phyloP scores from a whole-genome alignment of 2,888 invertebrate species.

The Torymus aiolomorphi region DNA sequence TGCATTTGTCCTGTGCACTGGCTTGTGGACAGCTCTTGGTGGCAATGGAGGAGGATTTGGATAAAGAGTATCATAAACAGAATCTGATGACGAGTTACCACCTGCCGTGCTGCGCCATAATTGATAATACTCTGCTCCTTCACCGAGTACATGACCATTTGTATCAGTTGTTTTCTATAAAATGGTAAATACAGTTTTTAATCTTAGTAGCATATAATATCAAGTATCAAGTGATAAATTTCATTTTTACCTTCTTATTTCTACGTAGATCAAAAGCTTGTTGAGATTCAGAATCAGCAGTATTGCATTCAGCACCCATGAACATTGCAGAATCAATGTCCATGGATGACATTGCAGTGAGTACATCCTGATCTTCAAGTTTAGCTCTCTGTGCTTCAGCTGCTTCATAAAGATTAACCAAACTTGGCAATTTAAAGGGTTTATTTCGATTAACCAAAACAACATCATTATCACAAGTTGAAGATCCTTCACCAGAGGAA shows the following conservation, averaged over 20 bases:
- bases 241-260: slow-evolving; percentile 65
- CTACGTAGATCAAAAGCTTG: slow-evolving; percentile 63
- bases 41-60: slow-evolving; percentile 81
- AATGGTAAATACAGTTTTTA: not conserved
- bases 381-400: slow-evolving; percentile 67
- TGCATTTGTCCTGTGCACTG: slow-evolving; percentile 83
- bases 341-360: slow-evolving; percentile 65
- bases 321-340: slow-evolving; percentile 69
- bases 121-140: slow-evolving; percentile 73
- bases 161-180: slow-evolving; percentile 41
- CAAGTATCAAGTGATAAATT: not conserved
- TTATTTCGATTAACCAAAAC: slow-evolving; percentile 59
- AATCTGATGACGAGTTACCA: slow-evolving; percentile 68
- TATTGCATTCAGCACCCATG: slow-evolving; percentile 70
- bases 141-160: slow-evolving; percentile 64
- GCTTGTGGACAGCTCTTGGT: slow-evolving; percentile 84
- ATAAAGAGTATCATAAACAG: slow-evolving; percentile 67
- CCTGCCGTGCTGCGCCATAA: slow-evolving; percentile 72
- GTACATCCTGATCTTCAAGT: slow-evolving; percentile 68
- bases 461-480: slow-evolving; percentile 57
- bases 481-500: slow-evolving; percentile 54
- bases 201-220: not conserved
- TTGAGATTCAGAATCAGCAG: slow-evolving; percentile 72
- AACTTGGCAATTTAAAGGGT: slow-evolving; percentile 70
- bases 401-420: slow-evolving; percentile 68